phyloP scores from a whole-genome alignment of 2,888 invertebrate genomes.

The Fissipunctia ypsillon region DNA sequence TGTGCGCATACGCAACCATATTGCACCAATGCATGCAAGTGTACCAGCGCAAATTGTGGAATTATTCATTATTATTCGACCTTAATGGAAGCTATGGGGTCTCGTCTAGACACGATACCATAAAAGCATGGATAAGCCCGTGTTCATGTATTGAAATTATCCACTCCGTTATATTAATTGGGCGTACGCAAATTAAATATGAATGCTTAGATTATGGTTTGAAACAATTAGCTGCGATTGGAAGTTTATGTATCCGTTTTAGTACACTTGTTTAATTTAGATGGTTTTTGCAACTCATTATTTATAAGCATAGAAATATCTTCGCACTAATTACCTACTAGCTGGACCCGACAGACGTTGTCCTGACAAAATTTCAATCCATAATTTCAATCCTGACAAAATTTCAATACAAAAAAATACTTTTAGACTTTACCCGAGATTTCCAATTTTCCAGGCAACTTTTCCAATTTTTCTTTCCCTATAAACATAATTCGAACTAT shows the following conservation, averaged over 20 bases:
- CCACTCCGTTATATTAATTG: constrained; percentile 62
- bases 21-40: constrained; percentile 77
- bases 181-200: constrained; percentile 59
- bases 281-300: constrained; percentile 27
- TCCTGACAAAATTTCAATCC: too few species aligned
- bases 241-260: constrained; percentile 60
- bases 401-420: too few species aligned
- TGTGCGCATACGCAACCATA: constrained; percentile 74
- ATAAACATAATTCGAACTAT: too few species aligned
- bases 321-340: background rate
- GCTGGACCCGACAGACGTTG: too few species aligned
- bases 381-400: too few species aligned
- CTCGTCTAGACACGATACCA: constrained; percentile 69
- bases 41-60: constrained; percentile 76
- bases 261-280: constrained; percentile 30
- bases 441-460: too few species aligned
- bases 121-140: constrained; percentile 69
- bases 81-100: constrained; percentile 68
- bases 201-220: constrained; percentile 48
- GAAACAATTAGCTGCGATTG: constrained; percentile 52
- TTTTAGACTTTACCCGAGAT: too few species aligned
- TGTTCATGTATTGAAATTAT: constrained; percentile 62
- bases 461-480: too few species aligned
- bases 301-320: background rate
- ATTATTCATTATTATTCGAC: constrained; percentile 78